These are phyloP conservation scores for Coecobrya sp. DNA, from an alignment of 2,888 invertebrate species.

Conservation along the genomic window DNA sequence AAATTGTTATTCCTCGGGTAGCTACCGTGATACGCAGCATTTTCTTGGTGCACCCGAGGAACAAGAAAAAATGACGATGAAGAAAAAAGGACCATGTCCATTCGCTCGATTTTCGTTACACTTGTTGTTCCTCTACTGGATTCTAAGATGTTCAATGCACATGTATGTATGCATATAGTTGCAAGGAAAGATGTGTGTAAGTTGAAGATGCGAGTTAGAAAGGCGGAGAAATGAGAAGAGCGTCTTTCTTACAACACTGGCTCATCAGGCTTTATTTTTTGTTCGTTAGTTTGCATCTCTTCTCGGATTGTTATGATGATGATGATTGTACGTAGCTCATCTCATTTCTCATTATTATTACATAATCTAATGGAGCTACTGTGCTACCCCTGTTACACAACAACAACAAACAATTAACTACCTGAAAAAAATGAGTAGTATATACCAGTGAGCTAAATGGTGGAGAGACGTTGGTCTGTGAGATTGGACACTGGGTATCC, in stretches of 20 bases:
- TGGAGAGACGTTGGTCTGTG: not conserved
- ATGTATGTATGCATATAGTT: too few species aligned
- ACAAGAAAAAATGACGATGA: slow-evolving; percentile 30
- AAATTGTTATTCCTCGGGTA: slow-evolving; percentile 72
- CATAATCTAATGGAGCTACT: slow-evolving; percentile 72
- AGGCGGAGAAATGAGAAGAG: not conserved
- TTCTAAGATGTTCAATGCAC: too few species aligned
- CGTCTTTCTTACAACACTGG: slow-evolving; percentile 8
- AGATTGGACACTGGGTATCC: not conserved
- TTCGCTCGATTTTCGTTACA: slow-evolving; percentile 6
- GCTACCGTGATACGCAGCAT: slow-evolving; percentile 77
- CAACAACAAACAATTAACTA: slow-evolving; percentile 48
- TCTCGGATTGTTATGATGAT: not conserved
- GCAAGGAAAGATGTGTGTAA: too few species aligned
- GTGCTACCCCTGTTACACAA: slow-evolving; percentile 61
- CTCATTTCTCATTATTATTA: slow-evolving; percentile 56
- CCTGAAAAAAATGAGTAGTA: slow-evolving; percentile 6
- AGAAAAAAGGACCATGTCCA: slow-evolving; percentile 67
- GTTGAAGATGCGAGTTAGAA: too few species aligned
- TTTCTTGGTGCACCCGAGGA: not conserved
- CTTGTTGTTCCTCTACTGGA: too few species aligned
- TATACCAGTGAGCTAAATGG: not conserved
- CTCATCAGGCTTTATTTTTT: slow-evolving; percentile 16
- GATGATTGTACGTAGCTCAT: slow-evolving; percentile 13
- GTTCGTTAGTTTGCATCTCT: slow-evolving; percentile 42